These are phyloP conservation scores for Scaptomyza caliginosa DNA, from an alignment of 2,888 invertebrate species.

Conservation along the genomic window DNA sequence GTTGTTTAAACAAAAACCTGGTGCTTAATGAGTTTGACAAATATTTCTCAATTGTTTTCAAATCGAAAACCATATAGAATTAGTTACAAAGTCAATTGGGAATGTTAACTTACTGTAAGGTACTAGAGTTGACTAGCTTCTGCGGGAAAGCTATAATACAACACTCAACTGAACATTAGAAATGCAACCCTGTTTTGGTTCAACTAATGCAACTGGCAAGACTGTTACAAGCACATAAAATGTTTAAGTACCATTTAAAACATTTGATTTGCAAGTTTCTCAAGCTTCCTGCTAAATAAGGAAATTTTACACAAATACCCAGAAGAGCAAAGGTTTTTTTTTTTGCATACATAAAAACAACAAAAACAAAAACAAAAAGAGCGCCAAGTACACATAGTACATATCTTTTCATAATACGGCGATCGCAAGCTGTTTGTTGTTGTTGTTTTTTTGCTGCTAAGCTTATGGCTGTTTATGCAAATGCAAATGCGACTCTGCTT, in stretches of 20 bases:
- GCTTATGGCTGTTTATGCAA: conserved; percentile 77
- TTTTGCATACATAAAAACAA: conserved; percentile 26
- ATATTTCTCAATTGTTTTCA: neutral
- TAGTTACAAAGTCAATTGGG: neutral
- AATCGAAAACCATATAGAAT: neutral
- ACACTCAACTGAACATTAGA: neutral
- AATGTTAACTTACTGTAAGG: neutral
- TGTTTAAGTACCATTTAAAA: conserved; percentile 31
- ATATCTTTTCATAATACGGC: conserved; percentile 36
- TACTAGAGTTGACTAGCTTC: no score
- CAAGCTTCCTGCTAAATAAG: conserved; percentile 50
- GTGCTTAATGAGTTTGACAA: neutral
- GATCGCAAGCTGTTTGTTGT: conserved; percentile 34
- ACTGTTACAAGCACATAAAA: conserved; percentile 21
- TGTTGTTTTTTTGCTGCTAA: conserved; percentile 26
- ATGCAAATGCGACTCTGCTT: conserved; percentile 58
- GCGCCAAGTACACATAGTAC: conserved; percentile 41
- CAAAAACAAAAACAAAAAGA: neutral
- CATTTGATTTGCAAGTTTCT: conserved; percentile 21
- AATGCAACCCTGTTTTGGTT: neutral
- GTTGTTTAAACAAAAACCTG: neutral
- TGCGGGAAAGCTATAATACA: neutral
- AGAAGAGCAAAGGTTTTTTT: conserved; percentile 43
- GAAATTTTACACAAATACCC: conserved; percentile 40
- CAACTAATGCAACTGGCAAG: neutral